Evolutionary conservation across 2,888 invertebrate genomes (phyloP).

Genomic region (Malacosoma neustria): DNA sequence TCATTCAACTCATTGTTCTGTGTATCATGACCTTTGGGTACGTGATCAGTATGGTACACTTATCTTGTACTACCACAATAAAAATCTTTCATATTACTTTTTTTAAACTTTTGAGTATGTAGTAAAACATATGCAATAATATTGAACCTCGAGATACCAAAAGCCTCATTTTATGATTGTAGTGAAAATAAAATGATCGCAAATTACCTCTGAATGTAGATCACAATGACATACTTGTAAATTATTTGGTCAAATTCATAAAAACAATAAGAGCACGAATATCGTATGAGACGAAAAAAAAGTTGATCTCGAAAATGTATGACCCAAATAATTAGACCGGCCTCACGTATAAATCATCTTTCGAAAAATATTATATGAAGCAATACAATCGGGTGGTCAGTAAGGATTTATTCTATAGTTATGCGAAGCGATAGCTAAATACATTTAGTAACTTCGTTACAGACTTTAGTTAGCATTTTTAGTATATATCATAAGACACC

Average conservation of each 20-base stretch:
- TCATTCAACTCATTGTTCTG: too few species aligned
- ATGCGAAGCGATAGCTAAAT: not conserved
- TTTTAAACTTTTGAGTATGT: too few species aligned
- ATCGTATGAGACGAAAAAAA: slow-evolving; percentile 22
- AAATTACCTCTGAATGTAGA: not conserved
- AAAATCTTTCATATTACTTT: too few species aligned
- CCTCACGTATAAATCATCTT: slow-evolving; percentile 56
- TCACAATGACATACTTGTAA: slow-evolving; percentile 1
- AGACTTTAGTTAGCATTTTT: too few species aligned
- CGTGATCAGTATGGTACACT: too few species aligned
- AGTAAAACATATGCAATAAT: too few species aligned
- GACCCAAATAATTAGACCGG: slow-evolving; percentile 63
- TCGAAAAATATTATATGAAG: slow-evolving; percentile 56
- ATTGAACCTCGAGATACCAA: too few species aligned
- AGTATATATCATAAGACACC: too few species aligned
- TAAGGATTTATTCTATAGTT: slow-evolving; percentile 4
- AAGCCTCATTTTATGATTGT: not conserved
- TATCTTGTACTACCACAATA: too few species aligned
- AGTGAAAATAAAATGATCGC: not conserved
- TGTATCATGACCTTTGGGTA: too few species aligned
- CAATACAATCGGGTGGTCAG: slow-evolving; percentile 49
- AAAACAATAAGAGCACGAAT: slow-evolving; percentile 22
- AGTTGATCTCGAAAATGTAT: slow-evolving; percentile 44
- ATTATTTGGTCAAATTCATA: slow-evolving; percentile 1
- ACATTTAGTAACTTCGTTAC: too few species aligned